Base-by-base conservation (phyloP, 2,113 vertebrate genomes). In the Xenus cinereus region DNA sequence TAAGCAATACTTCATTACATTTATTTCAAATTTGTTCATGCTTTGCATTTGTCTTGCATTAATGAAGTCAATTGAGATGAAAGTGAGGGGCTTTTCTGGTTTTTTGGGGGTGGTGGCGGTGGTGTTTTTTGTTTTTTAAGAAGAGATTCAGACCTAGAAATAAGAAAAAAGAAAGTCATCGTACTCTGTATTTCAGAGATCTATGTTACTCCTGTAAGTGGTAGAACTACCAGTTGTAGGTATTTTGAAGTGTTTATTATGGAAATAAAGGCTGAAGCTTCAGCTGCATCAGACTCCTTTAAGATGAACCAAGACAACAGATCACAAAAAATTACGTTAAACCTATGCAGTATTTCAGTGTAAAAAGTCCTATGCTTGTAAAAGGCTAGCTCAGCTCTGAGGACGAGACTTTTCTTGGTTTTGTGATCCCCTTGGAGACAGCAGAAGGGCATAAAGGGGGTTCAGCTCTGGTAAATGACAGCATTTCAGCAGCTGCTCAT, bases 401-500 rank as follows among this genome's bases (percentile, higher is more conserved):
- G 10, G n/a, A 62, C 54, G 22, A 59, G 7, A 72, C 6, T 82
- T 67, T 74, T 51, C 35, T 87, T 67, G 37, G 75, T 84, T 87
- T 80, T 80, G 19, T 45, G 33, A 68, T 84, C 4, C 6, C 4
- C 2, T 28, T 57, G 28, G 45, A 90, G 59, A 53, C 10, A 57
- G 54, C 23, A 75, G 56, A 96, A 78, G 51, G n/a, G 22, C 28
- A 63, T n/a, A 78, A 71, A 91, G 17, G 10, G 62, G 14, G 2
- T 41, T 79, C 39, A 75, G 43, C 43, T 79, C 43, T 33, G 60
- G 82, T 64, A 79, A 94, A 87, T 22, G 18, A 54, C 39, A 73
- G 14, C 35, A 75, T 82, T 82, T 91, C 78, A 67, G 43, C 81
- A 91, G 73, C 77, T 94, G 81, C 37, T 94, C n/a, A 14, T 54